Evolutionary conservation across 2,797 vertebrate genomes (phyloP), one percentile per base, ranked within the genome.

Genomic region (Margarornis squamiger): DNA sequence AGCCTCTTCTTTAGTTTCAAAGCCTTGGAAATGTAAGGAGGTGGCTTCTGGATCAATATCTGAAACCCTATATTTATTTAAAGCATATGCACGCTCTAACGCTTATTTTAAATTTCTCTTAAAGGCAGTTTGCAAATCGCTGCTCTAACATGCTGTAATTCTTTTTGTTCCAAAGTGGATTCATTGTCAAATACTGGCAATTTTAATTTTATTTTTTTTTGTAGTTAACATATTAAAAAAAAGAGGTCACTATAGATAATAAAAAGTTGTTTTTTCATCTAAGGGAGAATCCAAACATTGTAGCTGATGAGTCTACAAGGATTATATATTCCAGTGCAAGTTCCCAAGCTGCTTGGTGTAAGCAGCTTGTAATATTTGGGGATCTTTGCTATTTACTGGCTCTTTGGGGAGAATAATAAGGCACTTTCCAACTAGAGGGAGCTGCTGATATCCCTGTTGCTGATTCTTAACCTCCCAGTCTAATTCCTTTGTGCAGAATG

Each of bases 1-100:
- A 96, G 96, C 95, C 95, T 96, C 96, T 93, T 96, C 97, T 98
- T 97, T 90, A 80, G 94, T 97, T 94, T 87, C 92, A 97, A 96
- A 93, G 93, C 93, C 82, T 90, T 94, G 76, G 80, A 97, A 98
- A 97, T 97, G 97, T 93, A 97, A 97, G 97, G 97, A 97, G 95
- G 63, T 91, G 85, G 86, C 97, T 97, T 95, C 89, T 86, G 88
- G 94, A 94, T 94, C 85, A 30, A 88, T 93, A 72, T 86, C 58
- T 88, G 94, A 96, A 97, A 95, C 84, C 86, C 91, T 96, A 63
- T 74, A 84, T 76, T 95, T 97, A 94, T 76, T 94, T 92, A 95
- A 97, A 96, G 89, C 86, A 43, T 76, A 43, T 89, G 67, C 92
- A 78, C 80, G 76, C 49, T 84, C 80, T 87, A 63, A 61, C 41